Evolutionary conservation across 1,140 invertebrate genomes (phyloP).

Genomic region (Lucilia sericata): DNA sequence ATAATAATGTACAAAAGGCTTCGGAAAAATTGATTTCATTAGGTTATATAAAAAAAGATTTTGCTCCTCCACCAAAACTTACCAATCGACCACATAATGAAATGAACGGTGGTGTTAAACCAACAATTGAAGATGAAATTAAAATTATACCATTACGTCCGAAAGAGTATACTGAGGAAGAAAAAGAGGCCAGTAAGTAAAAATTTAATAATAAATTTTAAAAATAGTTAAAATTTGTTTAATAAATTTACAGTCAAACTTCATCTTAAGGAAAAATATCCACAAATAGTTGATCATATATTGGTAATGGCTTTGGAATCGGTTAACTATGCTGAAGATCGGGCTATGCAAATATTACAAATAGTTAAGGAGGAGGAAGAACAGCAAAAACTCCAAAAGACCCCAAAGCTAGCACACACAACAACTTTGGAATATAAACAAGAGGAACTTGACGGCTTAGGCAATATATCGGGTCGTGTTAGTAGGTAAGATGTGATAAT

Average conservation of each 20-base stretch:
- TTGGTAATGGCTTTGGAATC: constrained; percentile 88
- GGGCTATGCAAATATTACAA: constrained; percentile 80
- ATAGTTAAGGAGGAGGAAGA: constrained; percentile 76
- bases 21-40: constrained; percentile 81
- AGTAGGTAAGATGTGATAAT: not conserved
- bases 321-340: constrained; percentile 84
- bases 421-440: not conserved
- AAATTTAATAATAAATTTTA: not conserved
- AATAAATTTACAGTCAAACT: constrained; percentile 74
- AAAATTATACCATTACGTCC: constrained; percentile 71
- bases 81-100: constrained; percentile 52
- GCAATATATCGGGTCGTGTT: not conserved
- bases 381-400: not conserved
- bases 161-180: constrained; percentile 77
- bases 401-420: not conserved
- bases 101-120: constrained; percentile 70
- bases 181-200: constrained; percentile 79
- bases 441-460: not conserved
- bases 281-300: constrained; percentile 81
- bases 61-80: constrained; percentile 68
- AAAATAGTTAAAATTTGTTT: not conserved
- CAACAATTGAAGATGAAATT: constrained; percentile 68
- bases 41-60: constrained; percentile 85
- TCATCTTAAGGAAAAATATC: constrained; percentile 80
- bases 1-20: constrained; percentile 89